phyloP scores from a whole-genome alignment of 2,797 vertebrate species.

The Neostethus bicornis region DNA sequence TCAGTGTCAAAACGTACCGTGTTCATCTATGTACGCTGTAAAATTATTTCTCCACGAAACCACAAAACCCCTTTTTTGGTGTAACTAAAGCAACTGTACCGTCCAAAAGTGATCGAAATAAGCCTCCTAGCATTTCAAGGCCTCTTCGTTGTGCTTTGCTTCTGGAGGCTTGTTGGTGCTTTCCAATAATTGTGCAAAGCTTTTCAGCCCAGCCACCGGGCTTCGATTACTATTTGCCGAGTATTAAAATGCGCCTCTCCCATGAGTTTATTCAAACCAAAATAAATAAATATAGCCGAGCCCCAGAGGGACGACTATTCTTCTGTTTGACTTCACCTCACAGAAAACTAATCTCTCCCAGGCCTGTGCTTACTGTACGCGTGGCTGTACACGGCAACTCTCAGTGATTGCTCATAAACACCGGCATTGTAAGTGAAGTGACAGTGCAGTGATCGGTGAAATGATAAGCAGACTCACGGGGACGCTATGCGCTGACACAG shows the following conservation, averaged over 20 bases:
- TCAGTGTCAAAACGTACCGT: too few species aligned
- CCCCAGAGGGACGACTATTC: conserved; percentile 9
- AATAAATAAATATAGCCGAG: conserved; percentile 38
- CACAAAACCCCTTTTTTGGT: too few species aligned
- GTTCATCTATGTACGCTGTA: too few species aligned
- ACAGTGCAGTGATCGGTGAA: conserved; percentile 37
- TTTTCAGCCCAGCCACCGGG: conserved; percentile 12
- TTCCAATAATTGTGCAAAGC: conserved; percentile 6
- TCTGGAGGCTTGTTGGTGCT: neutral
- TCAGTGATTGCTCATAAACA: conserved; percentile 55
- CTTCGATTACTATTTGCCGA: conserved; percentile 15
- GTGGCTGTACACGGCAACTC: conserved; percentile 41
- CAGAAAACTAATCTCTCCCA: conserved; percentile 32
- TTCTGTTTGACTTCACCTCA: conserved; percentile 11
- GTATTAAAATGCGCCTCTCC: conserved; percentile 14
- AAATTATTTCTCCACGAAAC: too few species aligned
- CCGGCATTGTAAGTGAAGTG: conserved; percentile 33
- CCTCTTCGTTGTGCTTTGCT: neutral
- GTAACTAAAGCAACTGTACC: too few species aligned
- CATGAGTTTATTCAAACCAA: conserved; percentile 22
- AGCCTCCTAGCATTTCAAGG: neutral
- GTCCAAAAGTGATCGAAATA: neutral
- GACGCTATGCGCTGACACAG: conserved; percentile 88
- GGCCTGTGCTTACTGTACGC: conserved; percentile 17
- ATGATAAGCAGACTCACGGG: conserved; percentile 79